A percentile compares a stretch with the other conserved stretches of the same genome.
Evolutionary conservation across 1,140 invertebrate species (phyloP).

Genomic region (Oscheius sp.): DNA sequence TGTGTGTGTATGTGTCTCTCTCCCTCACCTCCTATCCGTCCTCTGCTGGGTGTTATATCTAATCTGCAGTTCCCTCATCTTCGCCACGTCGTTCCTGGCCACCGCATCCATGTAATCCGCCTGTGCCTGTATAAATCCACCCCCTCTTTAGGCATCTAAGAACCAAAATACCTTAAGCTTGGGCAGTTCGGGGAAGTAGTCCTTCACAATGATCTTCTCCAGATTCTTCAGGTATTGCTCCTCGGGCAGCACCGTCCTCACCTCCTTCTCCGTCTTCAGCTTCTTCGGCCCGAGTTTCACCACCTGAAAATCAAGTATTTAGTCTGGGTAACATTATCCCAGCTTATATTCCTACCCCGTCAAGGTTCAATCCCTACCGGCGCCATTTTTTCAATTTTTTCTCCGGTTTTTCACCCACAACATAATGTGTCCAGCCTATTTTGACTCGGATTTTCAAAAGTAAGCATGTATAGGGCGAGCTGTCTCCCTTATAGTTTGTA

Average conservation of each 20-base stretch:
- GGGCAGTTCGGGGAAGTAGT: conserved; percentile 92
- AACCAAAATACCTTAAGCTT: conserved; percentile 70
- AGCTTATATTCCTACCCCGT: too few relatives aligned
- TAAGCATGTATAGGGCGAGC: too few relatives aligned
- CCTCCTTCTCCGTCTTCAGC: conserved; percentile 30
- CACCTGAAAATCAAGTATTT: conserved; percentile 14
- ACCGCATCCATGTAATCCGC: conserved; percentile 87
- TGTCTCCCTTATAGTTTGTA: too few relatives aligned
- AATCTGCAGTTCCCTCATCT: conserved; percentile 78
- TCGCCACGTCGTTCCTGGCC: conserved; percentile 81
- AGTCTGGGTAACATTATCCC: background rate
- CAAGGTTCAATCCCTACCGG: too few relatives aligned
- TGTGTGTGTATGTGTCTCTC: too few relatives aligned
- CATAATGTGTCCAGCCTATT: too few relatives aligned
- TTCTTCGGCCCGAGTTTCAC: conserved; percentile 39
- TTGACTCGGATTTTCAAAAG: too few relatives aligned
- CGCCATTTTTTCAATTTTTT: too few relatives aligned
- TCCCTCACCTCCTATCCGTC: conserved; percentile 34
- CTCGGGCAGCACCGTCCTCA: conserved; percentile 55
- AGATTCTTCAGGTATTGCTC: conserved; percentile 71
- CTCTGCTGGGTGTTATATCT: conserved; percentile 67
- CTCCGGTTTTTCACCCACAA: too few relatives aligned
- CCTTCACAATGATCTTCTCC: conserved; percentile 89
- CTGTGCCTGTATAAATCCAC: conserved; percentile 71
- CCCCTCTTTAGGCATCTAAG: background rate